phyloP scores from a whole-genome alignment of 2,888 invertebrate genomes.

The Saturnia pavonia region DNA sequence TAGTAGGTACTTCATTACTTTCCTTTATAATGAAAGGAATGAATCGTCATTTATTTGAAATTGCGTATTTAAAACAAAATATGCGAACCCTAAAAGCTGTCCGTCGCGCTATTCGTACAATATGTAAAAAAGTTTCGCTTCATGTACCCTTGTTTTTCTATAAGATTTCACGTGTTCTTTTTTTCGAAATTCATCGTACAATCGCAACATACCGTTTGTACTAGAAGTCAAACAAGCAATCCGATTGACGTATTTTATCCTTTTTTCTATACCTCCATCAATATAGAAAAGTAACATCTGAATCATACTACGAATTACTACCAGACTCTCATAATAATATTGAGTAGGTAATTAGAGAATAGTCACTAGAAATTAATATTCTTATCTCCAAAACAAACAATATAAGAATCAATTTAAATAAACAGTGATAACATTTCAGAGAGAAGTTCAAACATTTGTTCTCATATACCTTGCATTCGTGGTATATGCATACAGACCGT shows the following conservation, averaged over 20 bases:
- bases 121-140: too few species aligned
- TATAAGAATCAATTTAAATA: background rate
- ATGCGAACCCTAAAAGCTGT: too few species aligned
- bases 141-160: too few species aligned
- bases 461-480: constrained; percentile 83
- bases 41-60: too few species aligned
- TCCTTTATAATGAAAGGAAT: too few species aligned
- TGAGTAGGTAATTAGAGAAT: background rate
- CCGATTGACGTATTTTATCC: background rate
- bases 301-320: background rate
- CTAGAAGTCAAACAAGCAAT: background rate
- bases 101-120: too few species aligned
- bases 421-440: constrained; percentile 41
- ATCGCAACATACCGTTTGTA: too few species aligned
- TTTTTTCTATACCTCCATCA: background rate
- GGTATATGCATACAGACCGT: constrained; percentile 86
- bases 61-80: too few species aligned
- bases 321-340: background rate
- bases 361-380: background rate
- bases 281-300: background rate
- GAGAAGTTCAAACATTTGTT: constrained; percentile 84
- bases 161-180: too few species aligned
- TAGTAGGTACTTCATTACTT: too few species aligned
- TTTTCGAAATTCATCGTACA: too few species aligned
- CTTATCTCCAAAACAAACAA: background rate